These are phyloP conservation scores for Lepidotrigona ventralis DNA, from an alignment of 1,140 invertebrate species.

Conservation along the genomic window DNA sequence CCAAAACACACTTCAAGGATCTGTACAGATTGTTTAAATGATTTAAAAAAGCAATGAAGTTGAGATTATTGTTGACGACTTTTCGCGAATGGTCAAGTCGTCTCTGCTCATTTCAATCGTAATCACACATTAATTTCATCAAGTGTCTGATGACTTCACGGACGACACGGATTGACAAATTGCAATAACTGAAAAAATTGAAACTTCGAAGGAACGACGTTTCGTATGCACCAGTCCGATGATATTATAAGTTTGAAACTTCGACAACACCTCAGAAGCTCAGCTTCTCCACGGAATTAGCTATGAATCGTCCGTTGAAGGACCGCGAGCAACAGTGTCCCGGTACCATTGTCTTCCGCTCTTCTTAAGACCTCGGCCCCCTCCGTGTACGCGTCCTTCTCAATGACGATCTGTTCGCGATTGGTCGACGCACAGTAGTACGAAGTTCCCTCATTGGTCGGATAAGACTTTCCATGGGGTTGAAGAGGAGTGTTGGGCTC, in stretches of 20 bases:
- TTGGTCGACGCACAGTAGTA: slow-evolving; percentile 59
- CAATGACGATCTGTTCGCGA: slow-evolving; percentile 58
- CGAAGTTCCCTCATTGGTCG: slow-evolving; percentile 62
- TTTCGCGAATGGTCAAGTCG: no score
- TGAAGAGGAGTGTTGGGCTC: slow-evolving; percentile 63
- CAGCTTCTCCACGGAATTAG: not conserved
- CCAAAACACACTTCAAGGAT: no score
- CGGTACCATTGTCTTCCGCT: slow-evolving; percentile 47
- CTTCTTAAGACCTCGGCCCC: slow-evolving; percentile 67
- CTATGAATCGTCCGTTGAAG: slow-evolving; percentile 16
- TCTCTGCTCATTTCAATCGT: no score
- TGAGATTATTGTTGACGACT: no score
- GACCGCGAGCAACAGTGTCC: slow-evolving; percentile 56
- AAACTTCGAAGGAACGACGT: no score
- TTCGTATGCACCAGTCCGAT: no score
- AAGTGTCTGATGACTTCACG: no score
- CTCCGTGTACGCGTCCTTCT: slow-evolving; percentile 44
- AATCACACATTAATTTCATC: no score
- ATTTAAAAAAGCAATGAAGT: no score
- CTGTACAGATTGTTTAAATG: no score
- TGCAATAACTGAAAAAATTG: no score
- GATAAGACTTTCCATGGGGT: slow-evolving; percentile 63
- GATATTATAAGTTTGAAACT: not conserved
- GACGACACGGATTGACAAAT: no score
- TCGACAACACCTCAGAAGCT: not conserved